phyloP scores from a whole-genome alignment of 2,888 invertebrate species.

The Trichopria drosophilae region DNA sequence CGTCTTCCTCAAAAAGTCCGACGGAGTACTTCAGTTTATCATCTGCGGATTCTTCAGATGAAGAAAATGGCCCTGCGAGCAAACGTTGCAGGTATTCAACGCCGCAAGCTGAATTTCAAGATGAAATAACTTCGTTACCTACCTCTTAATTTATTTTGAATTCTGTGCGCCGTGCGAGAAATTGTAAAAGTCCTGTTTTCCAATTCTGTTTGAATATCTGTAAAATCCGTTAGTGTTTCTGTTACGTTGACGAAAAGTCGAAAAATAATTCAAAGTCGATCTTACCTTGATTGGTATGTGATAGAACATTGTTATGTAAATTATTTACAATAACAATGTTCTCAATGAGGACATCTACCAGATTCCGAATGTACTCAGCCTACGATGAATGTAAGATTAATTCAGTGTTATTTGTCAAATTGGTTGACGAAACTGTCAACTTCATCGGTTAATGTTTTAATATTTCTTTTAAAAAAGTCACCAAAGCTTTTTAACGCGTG shows the following conservation, averaged over 20 bases:
- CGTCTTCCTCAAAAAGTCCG: constrained; percentile 16
- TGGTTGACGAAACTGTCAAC: no score
- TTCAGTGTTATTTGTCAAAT: no score
- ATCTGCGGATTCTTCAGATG: constrained; percentile 22
- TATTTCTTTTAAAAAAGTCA: no score
- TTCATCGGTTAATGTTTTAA: no score
- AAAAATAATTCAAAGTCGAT: constrained; percentile 1
- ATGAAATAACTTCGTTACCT: no score
- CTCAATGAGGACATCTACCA: constrained; percentile 51
- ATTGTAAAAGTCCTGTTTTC: constrained; percentile 63
- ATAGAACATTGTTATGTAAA: constrained; percentile 59
- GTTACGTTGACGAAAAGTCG: no score
- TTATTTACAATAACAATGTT: constrained; percentile 53
- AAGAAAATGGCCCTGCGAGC: no score
- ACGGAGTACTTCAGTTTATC: constrained; percentile 14
- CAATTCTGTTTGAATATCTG: constrained; percentile 67
- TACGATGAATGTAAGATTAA: constrained; percentile 34
- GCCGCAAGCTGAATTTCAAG: no score
- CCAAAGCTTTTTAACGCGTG: no score
- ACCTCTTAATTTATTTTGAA: constrained; percentile 63
- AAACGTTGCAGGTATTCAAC: no score
- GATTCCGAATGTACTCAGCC: constrained; percentile 54
- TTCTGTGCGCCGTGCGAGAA: constrained; percentile 61
- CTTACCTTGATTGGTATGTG: constrained; percentile 54
- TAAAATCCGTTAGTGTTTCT: constrained; percentile 38